A percentile compares a stretch with the other conserved stretches of the same genome.
Conservation (phyloP, 2,113 vertebrate genomes). For the Myocastor coypus region DNA sequence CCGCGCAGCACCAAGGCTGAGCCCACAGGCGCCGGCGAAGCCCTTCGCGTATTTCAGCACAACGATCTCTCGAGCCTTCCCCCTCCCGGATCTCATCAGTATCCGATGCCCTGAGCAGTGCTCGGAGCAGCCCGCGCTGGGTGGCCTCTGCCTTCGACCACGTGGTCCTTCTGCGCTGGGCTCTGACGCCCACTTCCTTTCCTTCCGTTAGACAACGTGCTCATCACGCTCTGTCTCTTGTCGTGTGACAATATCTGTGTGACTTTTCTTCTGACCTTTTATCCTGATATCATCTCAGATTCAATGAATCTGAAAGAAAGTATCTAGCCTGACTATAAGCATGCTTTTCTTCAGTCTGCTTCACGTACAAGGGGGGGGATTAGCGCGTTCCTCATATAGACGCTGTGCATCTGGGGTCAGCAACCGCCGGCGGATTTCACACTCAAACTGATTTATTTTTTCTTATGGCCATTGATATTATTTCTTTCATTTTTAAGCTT, state of each 20-base stretch:
- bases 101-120: neutral
- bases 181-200: neutral
- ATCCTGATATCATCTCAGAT: neutral
- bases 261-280: neutral
- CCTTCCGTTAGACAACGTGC: neutral
- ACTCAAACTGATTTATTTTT: neutral
- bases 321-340: neutral
- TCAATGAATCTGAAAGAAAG: neutral
- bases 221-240: neutral
- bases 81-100: neutral
- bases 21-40: neutral
- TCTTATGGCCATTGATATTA: neutral
- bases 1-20: neutral
- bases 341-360: neutral
- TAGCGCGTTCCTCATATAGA: neutral
- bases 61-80: neutral
- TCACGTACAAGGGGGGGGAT: neutral
- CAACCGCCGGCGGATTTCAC: neutral
- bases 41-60: neutral
- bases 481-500: too few relatives aligned
- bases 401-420: neutral
- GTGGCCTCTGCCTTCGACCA: neutral
- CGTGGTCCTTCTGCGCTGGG: accelerated
- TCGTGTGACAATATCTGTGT: neutral
- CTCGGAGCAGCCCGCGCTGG: neutral